Conservation (phyloP, 2,888 invertebrate species). For the Diachrysia chrysitis region DNA sequence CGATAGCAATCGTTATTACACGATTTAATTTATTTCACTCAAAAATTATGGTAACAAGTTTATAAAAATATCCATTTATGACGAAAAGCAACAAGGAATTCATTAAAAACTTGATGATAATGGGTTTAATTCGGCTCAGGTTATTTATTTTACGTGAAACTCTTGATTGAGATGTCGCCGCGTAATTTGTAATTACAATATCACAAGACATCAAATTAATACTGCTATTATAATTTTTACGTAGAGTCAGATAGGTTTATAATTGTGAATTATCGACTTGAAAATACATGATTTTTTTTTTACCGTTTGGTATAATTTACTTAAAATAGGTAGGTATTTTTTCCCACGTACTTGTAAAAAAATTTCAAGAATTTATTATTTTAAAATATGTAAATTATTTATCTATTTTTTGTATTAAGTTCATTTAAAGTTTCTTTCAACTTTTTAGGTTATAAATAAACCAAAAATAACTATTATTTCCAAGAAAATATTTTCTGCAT, state of each 20-base stretch:
- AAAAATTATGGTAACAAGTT: conserved; percentile 53
- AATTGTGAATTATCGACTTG: conserved; percentile 34
- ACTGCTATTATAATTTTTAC: conserved; percentile 46
- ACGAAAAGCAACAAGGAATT: conserved; percentile 56
- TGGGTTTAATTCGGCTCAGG: conserved; percentile 70
- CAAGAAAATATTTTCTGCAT: too few species aligned
- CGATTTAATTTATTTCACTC: conserved; percentile 69
- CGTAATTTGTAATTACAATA: conserved; percentile 30
- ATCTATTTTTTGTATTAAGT: too few species aligned
- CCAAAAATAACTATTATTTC: too few species aligned
- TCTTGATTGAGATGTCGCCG: conserved; percentile 66
- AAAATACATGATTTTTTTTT: background rate
- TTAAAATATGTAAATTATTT: too few species aligned
- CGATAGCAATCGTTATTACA: conserved; percentile 79
- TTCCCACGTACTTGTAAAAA: conserved; percentile 11
- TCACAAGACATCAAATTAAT: conserved; percentile 37
- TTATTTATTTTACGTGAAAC: conserved; percentile 59
- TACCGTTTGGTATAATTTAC: background rate
- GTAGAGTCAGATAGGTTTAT: conserved; percentile 22
- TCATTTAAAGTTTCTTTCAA: too few species aligned
- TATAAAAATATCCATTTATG: conserved; percentile 64
- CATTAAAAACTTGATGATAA: conserved; percentile 58
- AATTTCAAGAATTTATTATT: too few species aligned
- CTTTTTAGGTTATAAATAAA: too few species aligned
- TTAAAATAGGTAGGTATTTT: conserved; percentile 18